Evolutionary conservation across 2,113 vertebrate genomes (phyloP).

Genomic region (Noctilio leporinus): DNA sequence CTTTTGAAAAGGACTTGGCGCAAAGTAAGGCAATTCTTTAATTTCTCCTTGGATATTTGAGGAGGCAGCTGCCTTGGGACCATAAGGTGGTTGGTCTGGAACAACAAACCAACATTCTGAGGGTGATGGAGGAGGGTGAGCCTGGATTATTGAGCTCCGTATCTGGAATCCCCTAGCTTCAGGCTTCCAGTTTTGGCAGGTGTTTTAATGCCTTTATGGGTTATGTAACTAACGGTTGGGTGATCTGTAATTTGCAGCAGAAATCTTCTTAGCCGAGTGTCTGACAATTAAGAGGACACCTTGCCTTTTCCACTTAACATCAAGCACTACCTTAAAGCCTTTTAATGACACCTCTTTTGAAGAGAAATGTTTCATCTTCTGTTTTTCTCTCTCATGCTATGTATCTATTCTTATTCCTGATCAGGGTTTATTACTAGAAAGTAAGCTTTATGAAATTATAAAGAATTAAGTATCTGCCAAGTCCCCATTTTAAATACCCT

Average conservation of each 20-base stretch:
- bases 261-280: not conserved
- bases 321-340: not conserved
- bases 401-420: not conserved
- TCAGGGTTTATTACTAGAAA: not conserved
- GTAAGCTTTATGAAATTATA: slow-evolving; percentile 15
- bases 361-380: not conserved
- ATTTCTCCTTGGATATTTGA: not conserved
- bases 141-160: not conserved
- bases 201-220: not conserved
- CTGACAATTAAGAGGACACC: not conserved
- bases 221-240: not conserved
- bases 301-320: not conserved
- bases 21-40: not conserved
- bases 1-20: not conserved
- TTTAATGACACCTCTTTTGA: not conserved
- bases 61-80: not conserved
- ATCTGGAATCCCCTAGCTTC: not conserved
- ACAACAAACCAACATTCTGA: not conserved
- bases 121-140: not conserved
- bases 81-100: not conserved
- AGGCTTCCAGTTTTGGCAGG: not conserved
- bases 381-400: not conserved
- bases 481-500: not conserved
- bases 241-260: not conserved
- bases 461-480: not conserved